Conservation (phyloP, 2,888 invertebrate genomes). For the Sthenelais limicola region DNA sequence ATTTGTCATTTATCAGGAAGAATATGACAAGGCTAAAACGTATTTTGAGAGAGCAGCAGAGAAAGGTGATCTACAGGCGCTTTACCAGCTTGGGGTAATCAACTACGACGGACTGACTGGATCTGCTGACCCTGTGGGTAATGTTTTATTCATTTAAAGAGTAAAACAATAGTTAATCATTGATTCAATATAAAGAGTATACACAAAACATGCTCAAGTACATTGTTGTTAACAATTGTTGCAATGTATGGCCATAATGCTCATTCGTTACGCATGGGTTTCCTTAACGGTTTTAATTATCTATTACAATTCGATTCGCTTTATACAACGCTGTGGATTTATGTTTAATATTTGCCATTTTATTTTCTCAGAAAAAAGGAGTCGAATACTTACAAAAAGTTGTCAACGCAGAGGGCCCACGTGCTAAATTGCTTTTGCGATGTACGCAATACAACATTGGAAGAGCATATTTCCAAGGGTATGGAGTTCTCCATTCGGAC, state of each 20-base stretch:
- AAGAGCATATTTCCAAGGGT: slow-evolving; percentile 71
- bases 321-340: too few relatives aligned
- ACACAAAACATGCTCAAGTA: too few relatives aligned
- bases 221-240: too few relatives aligned
- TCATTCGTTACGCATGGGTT: too few relatives aligned
- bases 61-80: slow-evolving; percentile 67
- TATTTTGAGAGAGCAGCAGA: slow-evolving; percentile 67
- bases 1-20: too few relatives aligned
- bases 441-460: slow-evolving; percentile 71
- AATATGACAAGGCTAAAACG: slow-evolving; percentile 63
- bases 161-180: too few relatives aligned
- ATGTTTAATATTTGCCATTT: too few relatives aligned
- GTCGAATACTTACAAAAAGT: slow-evolving; percentile 64
- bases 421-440: slow-evolving; percentile 61
- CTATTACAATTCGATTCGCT: too few relatives aligned
- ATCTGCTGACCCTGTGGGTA: slow-evolving; percentile 61
- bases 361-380: slow-evolving; percentile 59
- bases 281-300: too few relatives aligned
- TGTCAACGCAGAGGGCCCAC: slow-evolving; percentile 54
- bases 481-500: slow-evolving; percentile 69
- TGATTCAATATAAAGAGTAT: too few relatives aligned
- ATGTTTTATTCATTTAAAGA: background rate
- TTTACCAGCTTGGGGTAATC: slow-evolving; percentile 70
- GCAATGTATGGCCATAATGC: too few relatives aligned
- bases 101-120: slow-evolving; percentile 70